These are phyloP conservation scores for Ophion ventricosus DNA, from an alignment of 2,888 invertebrate species.

Conservation along the genomic window DNA sequence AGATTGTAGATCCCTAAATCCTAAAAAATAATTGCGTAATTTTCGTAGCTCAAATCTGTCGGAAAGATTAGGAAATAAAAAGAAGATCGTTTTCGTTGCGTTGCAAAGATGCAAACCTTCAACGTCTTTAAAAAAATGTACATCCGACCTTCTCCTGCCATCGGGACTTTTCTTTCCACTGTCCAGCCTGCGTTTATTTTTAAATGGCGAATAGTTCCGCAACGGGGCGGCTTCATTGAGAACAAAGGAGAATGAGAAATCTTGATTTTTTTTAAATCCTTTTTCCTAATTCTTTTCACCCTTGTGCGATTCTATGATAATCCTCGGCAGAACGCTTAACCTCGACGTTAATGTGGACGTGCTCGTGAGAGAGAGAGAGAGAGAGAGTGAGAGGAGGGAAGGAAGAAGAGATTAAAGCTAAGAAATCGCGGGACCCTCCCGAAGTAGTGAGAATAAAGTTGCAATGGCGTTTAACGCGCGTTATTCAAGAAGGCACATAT, in stretches of 20 bases:
- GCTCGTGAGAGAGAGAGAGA: background rate
- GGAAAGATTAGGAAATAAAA: no score
- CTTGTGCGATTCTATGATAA: background rate
- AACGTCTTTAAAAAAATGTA: background rate
- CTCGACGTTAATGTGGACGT: background rate
- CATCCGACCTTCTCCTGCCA: background rate
- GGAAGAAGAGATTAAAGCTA: conserved; percentile 14
- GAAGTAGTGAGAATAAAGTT: conserved; percentile 26
- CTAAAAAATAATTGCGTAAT: background rate
- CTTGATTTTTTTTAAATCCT: no score
- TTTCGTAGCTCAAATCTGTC: no score
- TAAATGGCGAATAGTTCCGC: no score
- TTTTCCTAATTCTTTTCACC: background rate
- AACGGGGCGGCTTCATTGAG: no score
- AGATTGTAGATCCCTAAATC: no score
- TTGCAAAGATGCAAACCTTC: background rate
- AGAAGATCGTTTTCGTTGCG: no score
- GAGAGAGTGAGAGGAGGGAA: background rate
- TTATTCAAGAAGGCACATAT: conserved; percentile 67
- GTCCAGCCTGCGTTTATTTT: background rate
- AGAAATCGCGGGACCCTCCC: conserved; percentile 10
- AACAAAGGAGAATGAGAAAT: no score
- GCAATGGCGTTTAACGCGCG: conserved; percentile 72
- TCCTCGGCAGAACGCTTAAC: background rate
- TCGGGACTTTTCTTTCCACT: background rate